Evolutionary conservation across 1,140 invertebrate species (phyloP).

Genomic region (Bombus picipes): DNA sequence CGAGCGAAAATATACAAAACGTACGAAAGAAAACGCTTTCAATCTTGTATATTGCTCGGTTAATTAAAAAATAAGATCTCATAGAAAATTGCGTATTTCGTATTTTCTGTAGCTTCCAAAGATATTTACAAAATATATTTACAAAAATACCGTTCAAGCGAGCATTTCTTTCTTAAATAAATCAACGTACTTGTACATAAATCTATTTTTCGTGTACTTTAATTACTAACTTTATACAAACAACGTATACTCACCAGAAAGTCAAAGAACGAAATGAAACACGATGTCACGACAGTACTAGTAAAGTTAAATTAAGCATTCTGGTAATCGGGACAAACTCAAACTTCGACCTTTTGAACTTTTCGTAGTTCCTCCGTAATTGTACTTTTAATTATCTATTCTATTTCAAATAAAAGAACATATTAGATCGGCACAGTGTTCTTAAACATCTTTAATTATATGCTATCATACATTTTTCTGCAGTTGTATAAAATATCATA

Average conservation of each 20-base stretch:
- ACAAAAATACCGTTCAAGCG: background rate
- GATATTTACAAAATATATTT: background rate
- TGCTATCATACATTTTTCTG: background rate
- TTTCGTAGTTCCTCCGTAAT: background rate
- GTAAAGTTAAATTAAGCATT: conserved; percentile 11
- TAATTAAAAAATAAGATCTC: background rate
- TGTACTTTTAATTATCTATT: background rate
- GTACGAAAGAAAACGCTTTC: background rate
- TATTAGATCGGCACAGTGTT: too few relatives aligned
- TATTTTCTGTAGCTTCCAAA: background rate
- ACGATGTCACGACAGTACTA: background rate
- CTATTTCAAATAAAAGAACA: background rate
- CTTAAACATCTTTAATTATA: background rate
- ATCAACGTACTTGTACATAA: too few relatives aligned
- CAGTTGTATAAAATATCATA: too few relatives aligned
- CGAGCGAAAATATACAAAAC: background rate
- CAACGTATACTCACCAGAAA: too few relatives aligned
- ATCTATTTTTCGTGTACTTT: background rate
- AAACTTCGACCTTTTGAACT: background rate
- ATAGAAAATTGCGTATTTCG: background rate
- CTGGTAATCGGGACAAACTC: background rate
- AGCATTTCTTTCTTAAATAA: background rate
- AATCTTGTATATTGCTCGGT: background rate
- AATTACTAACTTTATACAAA: background rate
- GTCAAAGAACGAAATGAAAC: background rate